A percentile compares a stretch with the other conserved stretches of the same genome.
phyloP scores from a whole-genome alignment of 1,140 invertebrate species.

The Ceratina japonica region DNA sequence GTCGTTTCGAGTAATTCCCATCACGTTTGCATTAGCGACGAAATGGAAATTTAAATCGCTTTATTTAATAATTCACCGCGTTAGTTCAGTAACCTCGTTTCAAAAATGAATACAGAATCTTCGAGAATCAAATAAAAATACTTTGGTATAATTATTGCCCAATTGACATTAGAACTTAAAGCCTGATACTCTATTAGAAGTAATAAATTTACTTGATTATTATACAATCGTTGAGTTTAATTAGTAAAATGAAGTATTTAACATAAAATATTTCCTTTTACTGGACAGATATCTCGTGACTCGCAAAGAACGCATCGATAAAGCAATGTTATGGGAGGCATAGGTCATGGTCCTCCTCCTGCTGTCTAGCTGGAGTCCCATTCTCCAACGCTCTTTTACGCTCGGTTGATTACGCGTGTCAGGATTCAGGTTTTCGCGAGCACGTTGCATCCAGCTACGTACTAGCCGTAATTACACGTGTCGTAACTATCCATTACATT shows the following conservation, averaged over 20 bases:
- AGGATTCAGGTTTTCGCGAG: slow-evolving; percentile 5
- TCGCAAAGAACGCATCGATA: background rate
- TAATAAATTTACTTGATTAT: too few species aligned
- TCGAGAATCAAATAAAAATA: background rate
- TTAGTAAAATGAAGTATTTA: too few species aligned
- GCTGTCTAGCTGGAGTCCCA: background rate
- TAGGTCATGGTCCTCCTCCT: background rate
- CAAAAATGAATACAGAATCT: background rate
- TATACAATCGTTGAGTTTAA: too few species aligned
- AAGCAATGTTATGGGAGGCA: background rate
- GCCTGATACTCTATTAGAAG: too few species aligned
- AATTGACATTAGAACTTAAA: too few species aligned
- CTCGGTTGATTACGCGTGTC: background rate
- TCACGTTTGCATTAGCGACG: background rate
- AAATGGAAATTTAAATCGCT: slow-evolving; percentile 12
- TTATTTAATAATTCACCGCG: slow-evolving; percentile 3
- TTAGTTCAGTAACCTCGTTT: slow-evolving; percentile 14
- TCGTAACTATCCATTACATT: slow-evolving; percentile 31
- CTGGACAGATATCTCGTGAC: background rate
- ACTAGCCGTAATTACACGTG: slow-evolving; percentile 18
- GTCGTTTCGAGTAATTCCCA: slow-evolving; percentile 1
- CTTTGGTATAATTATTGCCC: background rate
- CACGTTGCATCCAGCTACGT: slow-evolving; percentile 13
- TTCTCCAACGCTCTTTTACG: slow-evolving; percentile 5
- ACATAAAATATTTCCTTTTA: background rate